Evolutionary conservation across 2,888 invertebrate species (phyloP).

Genomic region (Phortica magna): DNA sequence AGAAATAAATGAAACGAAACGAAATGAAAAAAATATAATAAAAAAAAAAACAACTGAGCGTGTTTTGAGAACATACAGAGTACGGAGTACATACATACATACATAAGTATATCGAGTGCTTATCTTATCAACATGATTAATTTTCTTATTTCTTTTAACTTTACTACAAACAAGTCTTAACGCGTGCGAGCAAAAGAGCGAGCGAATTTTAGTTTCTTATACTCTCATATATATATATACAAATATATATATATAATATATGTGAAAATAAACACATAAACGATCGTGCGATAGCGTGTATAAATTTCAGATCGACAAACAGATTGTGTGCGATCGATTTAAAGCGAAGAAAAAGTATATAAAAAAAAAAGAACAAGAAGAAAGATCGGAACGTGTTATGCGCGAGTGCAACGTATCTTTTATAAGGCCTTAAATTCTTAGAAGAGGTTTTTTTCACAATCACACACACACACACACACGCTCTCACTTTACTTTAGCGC

Average conservation of each 20-base stretch:
- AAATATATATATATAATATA: neutral
- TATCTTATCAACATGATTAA: neutral
- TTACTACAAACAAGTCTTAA: constrained; percentile 33
- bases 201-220: too few species aligned
- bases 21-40: constrained; percentile 34
- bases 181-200: too few species aligned
- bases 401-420: too few species aligned
- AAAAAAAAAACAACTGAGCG: constrained; percentile 45
- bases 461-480: too few species aligned
- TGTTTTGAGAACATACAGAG: constrained; percentile 1
- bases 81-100: neutral
- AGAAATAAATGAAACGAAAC: neutral
- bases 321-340: constrained; percentile 9
- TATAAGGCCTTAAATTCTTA: too few species aligned
- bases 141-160: constrained; percentile 25
- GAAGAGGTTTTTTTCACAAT: too few species aligned
- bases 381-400: neutral
- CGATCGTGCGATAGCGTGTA: constrained; percentile 39
- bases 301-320: neutral
- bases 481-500: neutral
- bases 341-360: neutral
- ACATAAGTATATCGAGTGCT: constrained; percentile 9
- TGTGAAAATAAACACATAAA: constrained; percentile 4
- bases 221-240: neutral
- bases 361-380: neutral